Conservation (phyloP, 2,888 invertebrate genomes). For the Serripes groenlandicus region DNA sequence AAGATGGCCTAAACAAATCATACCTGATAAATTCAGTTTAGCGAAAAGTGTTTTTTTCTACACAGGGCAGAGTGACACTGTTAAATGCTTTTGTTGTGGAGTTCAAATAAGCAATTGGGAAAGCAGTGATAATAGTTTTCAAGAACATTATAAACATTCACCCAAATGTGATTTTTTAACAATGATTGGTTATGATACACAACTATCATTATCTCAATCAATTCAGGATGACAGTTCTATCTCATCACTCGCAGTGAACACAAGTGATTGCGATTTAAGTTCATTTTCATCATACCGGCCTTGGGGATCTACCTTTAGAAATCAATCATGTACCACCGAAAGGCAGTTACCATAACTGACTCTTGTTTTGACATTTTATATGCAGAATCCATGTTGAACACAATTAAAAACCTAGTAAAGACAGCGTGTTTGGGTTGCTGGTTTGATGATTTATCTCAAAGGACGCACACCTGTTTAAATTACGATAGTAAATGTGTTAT, state of each 20-base stretch:
- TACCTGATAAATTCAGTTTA: constrained; percentile 11
- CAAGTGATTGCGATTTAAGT: background rate
- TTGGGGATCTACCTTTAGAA: background rate
- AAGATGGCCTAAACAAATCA: constrained; percentile 20
- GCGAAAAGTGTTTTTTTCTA: constrained; percentile 15
- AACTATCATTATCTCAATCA: too few species aligned
- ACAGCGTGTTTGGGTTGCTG: constrained; percentile 41
- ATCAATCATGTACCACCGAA: background rate
- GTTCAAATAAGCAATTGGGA: background rate
- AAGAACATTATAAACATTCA: constrained; percentile 28
- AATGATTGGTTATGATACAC: background rate
- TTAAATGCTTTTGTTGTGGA: constrained; percentile 3
- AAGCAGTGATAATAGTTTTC: constrained; percentile 8
- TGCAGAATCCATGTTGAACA: background rate
- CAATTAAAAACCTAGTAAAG: constrained; percentile 32
- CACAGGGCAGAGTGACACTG: constrained; percentile 16
- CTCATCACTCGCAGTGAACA: background rate
- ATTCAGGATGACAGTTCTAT: background rate
- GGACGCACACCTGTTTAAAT: constrained; percentile 33
- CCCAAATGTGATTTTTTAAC: background rate
- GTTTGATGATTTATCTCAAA: constrained; percentile 35
- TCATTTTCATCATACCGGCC: background rate
- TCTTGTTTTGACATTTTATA: background rate
- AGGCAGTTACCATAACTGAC: background rate
- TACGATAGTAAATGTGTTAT: constrained; percentile 32